Percentiles rank a stretch among this genome's conserved stretches.
phyloP scores from a whole-genome alignment of 2,888 invertebrate genomes.

The Xestia sexstrigata region DNA sequence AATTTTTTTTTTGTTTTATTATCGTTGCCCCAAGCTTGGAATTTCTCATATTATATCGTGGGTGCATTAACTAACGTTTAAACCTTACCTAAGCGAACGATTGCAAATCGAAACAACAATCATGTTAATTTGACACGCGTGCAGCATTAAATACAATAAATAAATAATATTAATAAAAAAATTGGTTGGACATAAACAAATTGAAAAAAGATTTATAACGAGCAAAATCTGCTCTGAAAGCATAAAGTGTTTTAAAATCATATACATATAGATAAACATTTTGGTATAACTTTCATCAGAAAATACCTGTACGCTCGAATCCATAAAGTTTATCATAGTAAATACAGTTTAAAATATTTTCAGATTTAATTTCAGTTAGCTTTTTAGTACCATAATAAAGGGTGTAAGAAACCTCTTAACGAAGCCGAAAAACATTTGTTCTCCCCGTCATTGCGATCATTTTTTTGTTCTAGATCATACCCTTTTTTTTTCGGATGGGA shows the following conservation, averaged over 20 bases:
- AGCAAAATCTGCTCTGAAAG: neutral
- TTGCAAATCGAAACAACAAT: neutral
- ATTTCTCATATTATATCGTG: neutral
- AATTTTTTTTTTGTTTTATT: neutral
- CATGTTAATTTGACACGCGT: neutral
- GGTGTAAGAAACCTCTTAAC: too few species aligned
- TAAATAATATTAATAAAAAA: neutral
- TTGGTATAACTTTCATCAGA: neutral
- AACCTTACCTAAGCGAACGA: neutral
- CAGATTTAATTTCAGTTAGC: constrained; percentile 1
- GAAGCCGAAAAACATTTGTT: too few species aligned
- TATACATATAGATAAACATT: neutral
- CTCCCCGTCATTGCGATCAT: too few species aligned
- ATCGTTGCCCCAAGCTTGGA: neutral
- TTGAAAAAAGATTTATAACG: neutral
- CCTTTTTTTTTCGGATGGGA: too few species aligned
- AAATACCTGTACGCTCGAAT: neutral
- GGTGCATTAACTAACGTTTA: neutral
- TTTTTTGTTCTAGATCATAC: too few species aligned
- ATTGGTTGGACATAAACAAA: neutral
- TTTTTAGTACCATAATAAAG: neutral
- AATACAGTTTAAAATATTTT: constrained; percentile 13
- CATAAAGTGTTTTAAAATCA: neutral
- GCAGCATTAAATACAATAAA: neutral
- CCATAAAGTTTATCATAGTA: neutral